Percentiles rank a stretch among this genome's conserved stretches.
phyloP scores from a whole-genome alignment of 2,797 vertebrate species.

The Bovichtus diacanthus region DNA sequence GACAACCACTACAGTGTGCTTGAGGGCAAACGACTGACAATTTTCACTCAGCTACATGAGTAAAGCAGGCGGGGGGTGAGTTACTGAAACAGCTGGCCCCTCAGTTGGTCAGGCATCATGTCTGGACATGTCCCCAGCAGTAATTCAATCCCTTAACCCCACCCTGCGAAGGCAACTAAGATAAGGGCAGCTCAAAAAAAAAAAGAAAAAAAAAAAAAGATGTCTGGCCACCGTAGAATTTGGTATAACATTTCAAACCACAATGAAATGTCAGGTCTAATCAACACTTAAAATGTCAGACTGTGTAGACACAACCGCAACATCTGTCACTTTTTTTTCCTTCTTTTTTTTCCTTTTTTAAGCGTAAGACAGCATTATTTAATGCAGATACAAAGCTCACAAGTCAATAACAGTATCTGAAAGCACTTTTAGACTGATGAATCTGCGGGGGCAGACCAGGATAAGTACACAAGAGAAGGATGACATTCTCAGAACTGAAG shows the following conservation, averaged over 20 bases:
- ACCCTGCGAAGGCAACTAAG: slow-evolving; percentile 85
- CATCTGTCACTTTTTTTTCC: slow-evolving; percentile 33
- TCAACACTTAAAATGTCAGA: slow-evolving; percentile 67
- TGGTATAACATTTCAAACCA: slow-evolving; percentile 82
- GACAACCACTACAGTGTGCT: slow-evolving; percentile 73
- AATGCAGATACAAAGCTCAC: slow-evolving; percentile 75
- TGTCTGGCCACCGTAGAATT: slow-evolving; percentile 76
- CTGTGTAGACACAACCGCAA: slow-evolving; percentile 51
- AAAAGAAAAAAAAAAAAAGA: slow-evolving; percentile 11
- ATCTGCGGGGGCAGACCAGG: slow-evolving; percentile 65
- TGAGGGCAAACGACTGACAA: slow-evolving; percentile 63
- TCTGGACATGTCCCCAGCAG: slow-evolving; percentile 60
- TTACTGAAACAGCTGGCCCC: slow-evolving; percentile 60
- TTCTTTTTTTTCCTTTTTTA: slow-evolving; percentile 23
- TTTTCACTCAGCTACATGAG: slow-evolving; percentile 76
- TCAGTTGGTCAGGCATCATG: slow-evolving; percentile 54
- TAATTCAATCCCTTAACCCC: slow-evolving; percentile 72
- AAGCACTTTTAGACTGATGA: slow-evolving; percentile 76
- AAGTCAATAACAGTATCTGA: slow-evolving; percentile 72
- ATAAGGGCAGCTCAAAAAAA: slow-evolving; percentile 78
- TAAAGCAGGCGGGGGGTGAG: slow-evolving; percentile 64
- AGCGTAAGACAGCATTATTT: slow-evolving; percentile 58
- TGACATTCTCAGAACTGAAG: slow-evolving; percentile 74
- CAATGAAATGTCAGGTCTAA: slow-evolving; percentile 72
- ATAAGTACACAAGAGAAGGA: slow-evolving; percentile 65